Conservation (phyloP, 2,888 invertebrate genomes). For the Alentia gelatinosa region DNA sequence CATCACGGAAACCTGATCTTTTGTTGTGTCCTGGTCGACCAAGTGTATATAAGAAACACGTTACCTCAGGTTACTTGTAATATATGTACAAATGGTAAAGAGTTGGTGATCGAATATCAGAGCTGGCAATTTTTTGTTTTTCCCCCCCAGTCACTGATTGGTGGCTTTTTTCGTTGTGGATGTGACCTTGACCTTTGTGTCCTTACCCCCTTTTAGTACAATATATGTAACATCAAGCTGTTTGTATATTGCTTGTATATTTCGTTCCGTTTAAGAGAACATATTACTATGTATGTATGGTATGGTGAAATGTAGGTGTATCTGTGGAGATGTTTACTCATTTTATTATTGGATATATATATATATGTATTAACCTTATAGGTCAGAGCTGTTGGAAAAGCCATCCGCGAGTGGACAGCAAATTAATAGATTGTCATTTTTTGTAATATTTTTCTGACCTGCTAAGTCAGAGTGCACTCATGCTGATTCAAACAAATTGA, state of each 20-base stretch:
- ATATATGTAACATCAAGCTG: conserved; percentile 4
- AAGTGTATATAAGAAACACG: conserved; percentile 49
- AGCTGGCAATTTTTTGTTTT: conserved; percentile 41
- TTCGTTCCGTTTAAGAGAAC: conserved; percentile 49
- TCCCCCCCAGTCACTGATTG: not conserved
- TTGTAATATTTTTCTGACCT: not conserved
- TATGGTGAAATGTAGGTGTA: conserved; percentile 46
- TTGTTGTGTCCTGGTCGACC: conserved; percentile 46
- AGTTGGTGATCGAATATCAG: conserved; percentile 52
- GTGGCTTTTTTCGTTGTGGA: conserved; percentile 34
- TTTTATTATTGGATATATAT: conserved; percentile 27
- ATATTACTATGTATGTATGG: conserved; percentile 28
- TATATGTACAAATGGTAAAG: conserved; percentile 53
- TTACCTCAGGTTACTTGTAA: conserved; percentile 54
- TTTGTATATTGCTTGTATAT: conserved; percentile 50
- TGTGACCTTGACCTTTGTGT: conserved; percentile 16
- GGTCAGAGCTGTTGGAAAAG: not conserved
- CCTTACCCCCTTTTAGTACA: not conserved
- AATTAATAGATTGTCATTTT: conserved; percentile 30
- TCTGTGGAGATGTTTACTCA: conserved; percentile 33
- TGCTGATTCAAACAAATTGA: conserved; percentile 47
- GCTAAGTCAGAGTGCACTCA: conserved; percentile 50
- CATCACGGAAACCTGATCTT: not conserved
- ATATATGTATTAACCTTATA: conserved; percentile 39
- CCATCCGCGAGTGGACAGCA: not conserved